Evolutionary conservation across 1,140 invertebrate genomes (phyloP).

Genomic region (Nylanderia fulva): DNA sequence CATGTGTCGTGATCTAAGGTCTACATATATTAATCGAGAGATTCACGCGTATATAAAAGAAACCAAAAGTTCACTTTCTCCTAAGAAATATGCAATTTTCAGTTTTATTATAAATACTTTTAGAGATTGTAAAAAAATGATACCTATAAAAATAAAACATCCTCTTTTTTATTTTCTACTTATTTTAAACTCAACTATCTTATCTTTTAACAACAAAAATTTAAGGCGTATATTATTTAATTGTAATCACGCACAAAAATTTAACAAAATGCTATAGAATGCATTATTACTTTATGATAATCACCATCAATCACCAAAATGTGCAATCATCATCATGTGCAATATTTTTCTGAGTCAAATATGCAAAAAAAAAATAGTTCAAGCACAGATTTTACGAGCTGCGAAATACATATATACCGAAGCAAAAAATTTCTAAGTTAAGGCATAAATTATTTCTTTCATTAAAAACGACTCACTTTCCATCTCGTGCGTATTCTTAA

Average conservation of each 20-base stretch:
- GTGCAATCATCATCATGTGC: neutral
- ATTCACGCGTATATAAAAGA: no score
- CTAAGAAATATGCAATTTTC: neutral
- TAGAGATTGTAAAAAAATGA: neutral
- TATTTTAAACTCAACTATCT: neutral
- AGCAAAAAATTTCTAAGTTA: slow-evolving; percentile 14
- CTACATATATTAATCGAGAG: no score
- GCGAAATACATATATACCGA: neutral
- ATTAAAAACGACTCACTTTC: slow-evolving; percentile 38
- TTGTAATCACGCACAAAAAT: neutral
- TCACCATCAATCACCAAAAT: no score
- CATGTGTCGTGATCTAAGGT: no score
- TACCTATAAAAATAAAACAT: neutral
- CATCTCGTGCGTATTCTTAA: slow-evolving; percentile 41
- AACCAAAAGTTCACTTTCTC: no score
- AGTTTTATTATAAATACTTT: neutral
- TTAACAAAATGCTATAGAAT: neutral
- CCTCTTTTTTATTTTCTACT: neutral
- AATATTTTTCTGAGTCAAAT: slow-evolving; percentile 1
- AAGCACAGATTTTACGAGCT: neutral
- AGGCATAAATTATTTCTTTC: slow-evolving; percentile 56
- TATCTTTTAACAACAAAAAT: neutral
- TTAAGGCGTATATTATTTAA: neutral
- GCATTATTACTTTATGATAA: neutral
- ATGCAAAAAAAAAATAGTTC: neutral